Conservation (phyloP, 2,113 vertebrate species). For the Egretta garzetta region DNA sequence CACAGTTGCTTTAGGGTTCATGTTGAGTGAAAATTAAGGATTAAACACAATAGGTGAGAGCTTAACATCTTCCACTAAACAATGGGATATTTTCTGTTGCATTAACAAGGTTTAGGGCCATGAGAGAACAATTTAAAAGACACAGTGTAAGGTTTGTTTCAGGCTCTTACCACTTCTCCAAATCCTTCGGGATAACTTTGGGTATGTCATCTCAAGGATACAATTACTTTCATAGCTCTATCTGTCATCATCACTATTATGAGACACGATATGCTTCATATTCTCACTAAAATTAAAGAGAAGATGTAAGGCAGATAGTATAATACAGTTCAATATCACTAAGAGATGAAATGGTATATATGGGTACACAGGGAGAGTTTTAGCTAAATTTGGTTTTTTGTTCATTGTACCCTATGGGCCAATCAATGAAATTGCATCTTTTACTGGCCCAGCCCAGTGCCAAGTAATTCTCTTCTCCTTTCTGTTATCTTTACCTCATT, state of each 20-base stretch:
- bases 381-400: conserved; percentile 26
- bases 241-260: not conserved
- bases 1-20: not conserved
- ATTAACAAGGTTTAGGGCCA: not conserved
- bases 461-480: not conserved
- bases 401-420: conserved; percentile 19
- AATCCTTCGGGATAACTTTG: not conserved
- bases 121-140: not conserved
- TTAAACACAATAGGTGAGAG: not conserved
- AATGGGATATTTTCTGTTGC: not conserved
- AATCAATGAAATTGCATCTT: conserved; percentile 47
- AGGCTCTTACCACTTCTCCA: not conserved
- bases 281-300: conserved; percentile 45
- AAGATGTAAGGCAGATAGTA: not conserved
- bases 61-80: not conserved
- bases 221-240: conserved; percentile 18
- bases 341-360: conserved; percentile 6
- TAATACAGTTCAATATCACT: conserved; percentile 3
- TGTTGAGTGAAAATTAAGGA: not conserved
- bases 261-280: not conserved
- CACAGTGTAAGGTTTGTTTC: not conserved
- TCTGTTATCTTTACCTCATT: conserved; percentile 15
- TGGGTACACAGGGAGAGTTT: conserved; percentile 24
- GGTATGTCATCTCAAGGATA: not conserved
- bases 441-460: not conserved